A percentile compares a stretch with the other conserved stretches of the same genome.
Conservation (phyloP, 2,113 vertebrate genomes). For the Pogona vitticeps region DNA sequence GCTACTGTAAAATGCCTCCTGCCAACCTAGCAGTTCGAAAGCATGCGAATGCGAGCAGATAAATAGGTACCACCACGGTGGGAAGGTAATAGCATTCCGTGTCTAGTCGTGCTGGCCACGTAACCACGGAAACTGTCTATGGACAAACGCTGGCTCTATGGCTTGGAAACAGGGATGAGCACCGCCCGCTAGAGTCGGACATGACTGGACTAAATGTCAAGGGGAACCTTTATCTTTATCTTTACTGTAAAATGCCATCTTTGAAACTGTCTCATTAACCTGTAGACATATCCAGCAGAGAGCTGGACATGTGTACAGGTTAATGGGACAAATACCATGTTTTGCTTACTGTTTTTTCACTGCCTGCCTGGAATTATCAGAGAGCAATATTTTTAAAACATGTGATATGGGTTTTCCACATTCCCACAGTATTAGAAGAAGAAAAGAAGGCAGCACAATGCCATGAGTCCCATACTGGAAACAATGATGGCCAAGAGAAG, state of each 20-base stretch:
- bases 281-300: slow-evolving; percentile 28
- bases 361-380: slow-evolving; percentile 29
- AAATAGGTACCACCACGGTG: too few relatives aligned
- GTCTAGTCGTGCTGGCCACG: too few relatives aligned
- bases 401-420: not conserved
- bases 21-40: too few relatives aligned
- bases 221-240: too few relatives aligned
- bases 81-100: too few relatives aligned
- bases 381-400: not conserved
- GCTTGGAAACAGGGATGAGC: too few relatives aligned
- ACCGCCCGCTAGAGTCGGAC: too few relatives aligned
- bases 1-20: slow-evolving; percentile 20
- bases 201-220: too few relatives aligned
- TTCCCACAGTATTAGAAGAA: not conserved
- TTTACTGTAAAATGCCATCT: slow-evolving; percentile 29
- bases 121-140: too few relatives aligned
- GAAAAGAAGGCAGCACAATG: not conserved
- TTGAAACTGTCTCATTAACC: slow-evolving; percentile 35
- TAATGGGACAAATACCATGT: slow-evolving; percentile 34
- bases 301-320: slow-evolving; percentile 42
- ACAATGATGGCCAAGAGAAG: not conserved
- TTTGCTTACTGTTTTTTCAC: slow-evolving; percentile 44
- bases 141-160: too few relatives aligned
- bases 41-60: too few relatives aligned
- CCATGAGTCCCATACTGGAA: not conserved